Percentiles rank a stretch among this genome's conserved stretches.
Conservation (phyloP, 1,140 invertebrate genomes). For the Akabosia matsudoensis region DNA sequence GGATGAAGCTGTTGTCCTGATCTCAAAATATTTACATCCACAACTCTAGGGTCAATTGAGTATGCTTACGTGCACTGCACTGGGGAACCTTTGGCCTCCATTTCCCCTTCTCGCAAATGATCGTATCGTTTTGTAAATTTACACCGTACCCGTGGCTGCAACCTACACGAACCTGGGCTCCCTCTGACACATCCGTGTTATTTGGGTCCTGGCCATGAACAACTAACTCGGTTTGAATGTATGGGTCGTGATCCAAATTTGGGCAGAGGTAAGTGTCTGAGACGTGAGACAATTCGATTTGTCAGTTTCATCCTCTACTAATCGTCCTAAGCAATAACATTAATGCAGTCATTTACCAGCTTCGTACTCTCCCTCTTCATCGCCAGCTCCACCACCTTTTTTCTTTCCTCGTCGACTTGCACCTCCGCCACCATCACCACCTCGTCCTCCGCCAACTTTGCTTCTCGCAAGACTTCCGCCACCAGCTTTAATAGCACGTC, state of each 20-base stretch:
- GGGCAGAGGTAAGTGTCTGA: background rate
- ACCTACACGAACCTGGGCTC: conserved; percentile 66
- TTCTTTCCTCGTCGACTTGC: conserved; percentile 51
- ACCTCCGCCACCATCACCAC: conserved; percentile 48
- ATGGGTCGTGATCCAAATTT: conserved; percentile 59
- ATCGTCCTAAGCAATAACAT: background rate
- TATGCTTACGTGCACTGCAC: conserved; percentile 65
- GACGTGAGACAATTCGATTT: background rate
- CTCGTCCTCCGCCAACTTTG: conserved; percentile 21
- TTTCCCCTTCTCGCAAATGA: conserved; percentile 67
- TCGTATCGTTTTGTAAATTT: conserved; percentile 72
- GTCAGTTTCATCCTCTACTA: too few species aligned
- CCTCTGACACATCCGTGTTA: conserved; percentile 53
- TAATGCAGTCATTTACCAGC: background rate
- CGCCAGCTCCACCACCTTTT: conserved; percentile 53
- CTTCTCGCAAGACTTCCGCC: background rate
- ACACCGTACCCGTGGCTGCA: conserved; percentile 71
- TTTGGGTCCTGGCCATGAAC: conserved; percentile 51
- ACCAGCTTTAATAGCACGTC: conserved; percentile 37
- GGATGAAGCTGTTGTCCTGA: too few species aligned
- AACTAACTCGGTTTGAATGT: conserved; percentile 64
- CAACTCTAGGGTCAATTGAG: too few species aligned
- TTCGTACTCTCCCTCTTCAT: conserved; percentile 34
- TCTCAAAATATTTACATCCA: too few species aligned
- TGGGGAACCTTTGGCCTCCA: conserved; percentile 77